These are phyloP conservation scores for Coracopsis vasa DNA, from an alignment of 2,113 vertebrate genomes.

Conservation along the genomic window DNA sequence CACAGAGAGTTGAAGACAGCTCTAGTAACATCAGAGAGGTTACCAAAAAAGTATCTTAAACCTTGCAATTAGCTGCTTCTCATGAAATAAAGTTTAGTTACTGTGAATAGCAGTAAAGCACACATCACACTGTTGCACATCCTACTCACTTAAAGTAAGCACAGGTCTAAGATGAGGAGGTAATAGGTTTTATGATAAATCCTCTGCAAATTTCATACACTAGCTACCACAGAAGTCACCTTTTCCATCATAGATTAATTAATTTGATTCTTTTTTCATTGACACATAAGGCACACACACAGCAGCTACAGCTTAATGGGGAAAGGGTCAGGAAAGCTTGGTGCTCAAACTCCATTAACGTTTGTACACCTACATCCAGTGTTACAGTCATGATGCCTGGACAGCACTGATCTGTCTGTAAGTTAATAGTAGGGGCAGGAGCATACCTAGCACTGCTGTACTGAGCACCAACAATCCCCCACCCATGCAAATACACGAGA, in stretches of 20 bases:
- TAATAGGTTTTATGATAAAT: background rate
- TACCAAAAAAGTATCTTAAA: background rate
- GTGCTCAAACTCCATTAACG: background rate
- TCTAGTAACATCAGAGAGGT: background rate
- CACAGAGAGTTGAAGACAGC: background rate
- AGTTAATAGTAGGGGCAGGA: background rate
- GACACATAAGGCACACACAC: background rate
- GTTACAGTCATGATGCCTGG: background rate
- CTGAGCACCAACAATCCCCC: background rate
- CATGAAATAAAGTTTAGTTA: background rate
- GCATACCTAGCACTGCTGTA: fast-evolving
- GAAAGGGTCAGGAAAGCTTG: background rate
- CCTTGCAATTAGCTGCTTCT: background rate
- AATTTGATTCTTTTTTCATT: background rate
- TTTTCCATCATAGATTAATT: background rate
- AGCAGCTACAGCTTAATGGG: background rate
- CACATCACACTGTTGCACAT: background rate
- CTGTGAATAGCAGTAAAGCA: background rate
- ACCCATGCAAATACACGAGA: background rate
- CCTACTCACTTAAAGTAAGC: background rate
- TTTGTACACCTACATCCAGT: background rate
- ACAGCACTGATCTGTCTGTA: background rate
- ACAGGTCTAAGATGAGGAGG: background rate
- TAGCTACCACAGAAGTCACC: background rate
- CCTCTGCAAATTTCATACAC: background rate